These are phyloP conservation scores for Oophaga sylvatica DNA, from an alignment of 2,797 vertebrate genomes.

Conservation along the genomic window DNA sequence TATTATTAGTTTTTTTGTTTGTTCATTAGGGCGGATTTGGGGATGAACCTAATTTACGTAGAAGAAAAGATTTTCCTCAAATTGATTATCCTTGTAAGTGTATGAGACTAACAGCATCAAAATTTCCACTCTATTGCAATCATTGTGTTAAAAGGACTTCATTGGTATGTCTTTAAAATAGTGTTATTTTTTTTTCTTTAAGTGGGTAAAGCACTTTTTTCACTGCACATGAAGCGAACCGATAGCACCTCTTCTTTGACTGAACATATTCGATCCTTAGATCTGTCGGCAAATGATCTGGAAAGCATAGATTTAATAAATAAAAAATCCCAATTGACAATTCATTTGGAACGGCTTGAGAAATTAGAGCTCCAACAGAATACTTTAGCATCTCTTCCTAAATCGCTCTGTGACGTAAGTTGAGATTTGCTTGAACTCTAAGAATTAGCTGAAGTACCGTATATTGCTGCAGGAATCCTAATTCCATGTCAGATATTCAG, in stretches of 20 bases:
- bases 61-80: constrained; percentile 73
- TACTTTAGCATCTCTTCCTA: constrained; percentile 80
- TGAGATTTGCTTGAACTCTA: not conserved
- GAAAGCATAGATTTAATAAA: constrained; percentile 82
- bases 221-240: constrained; percentile 65
- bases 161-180: not conserved
- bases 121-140: not conserved
- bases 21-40: constrained; percentile 75
- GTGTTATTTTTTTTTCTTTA: constrained; percentile 63
- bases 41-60: constrained; percentile 75
- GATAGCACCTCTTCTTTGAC: constrained; percentile 76
- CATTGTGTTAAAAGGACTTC: not conserved
- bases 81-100: constrained; percentile 49
- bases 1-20: not conserved
- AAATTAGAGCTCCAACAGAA: constrained; percentile 93
- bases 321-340: constrained; percentile 75
- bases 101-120: not conserved
- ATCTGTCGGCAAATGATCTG: constrained; percentile 93
- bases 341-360: constrained; percentile 82
- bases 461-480: too few relatives aligned
- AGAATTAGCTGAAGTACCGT: too few relatives aligned
- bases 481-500: too few relatives aligned
- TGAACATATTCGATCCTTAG: constrained; percentile 86
- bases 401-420: constrained; percentile 84
- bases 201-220: constrained; percentile 68